Evolutionary conservation across 2,888 invertebrate genomes (phyloP), one percentile per base, ranked within the genome.

Genomic region (Tetramorium bicarinatum): DNA sequence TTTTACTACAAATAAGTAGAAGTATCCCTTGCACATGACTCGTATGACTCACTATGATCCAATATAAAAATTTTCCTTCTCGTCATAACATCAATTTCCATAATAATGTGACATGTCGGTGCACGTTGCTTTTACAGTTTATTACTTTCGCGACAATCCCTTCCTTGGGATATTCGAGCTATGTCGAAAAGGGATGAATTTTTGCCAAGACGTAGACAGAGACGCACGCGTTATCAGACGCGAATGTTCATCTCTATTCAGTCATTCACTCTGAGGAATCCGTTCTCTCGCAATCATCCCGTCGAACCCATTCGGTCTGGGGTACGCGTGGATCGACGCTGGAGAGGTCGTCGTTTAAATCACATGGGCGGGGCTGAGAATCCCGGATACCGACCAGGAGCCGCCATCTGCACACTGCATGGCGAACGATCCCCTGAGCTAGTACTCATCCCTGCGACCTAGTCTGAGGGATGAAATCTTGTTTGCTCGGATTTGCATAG

Each of bases 331-430:
- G 59, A 66, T 72, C 83, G 72, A 56, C 83, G 47, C 52, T 49
- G 69, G 77, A 80, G 84, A 87, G 90, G 83, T 87, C 77, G 67
- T 15, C 59, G 89, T 91, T 91, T 89, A 91, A 92, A 92, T 92
- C 87, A 91, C 88, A 91, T 92, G 92, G 92, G 92, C 89, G 92
- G 92, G 92, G 92, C 88, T 83, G 87, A 38, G 77, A 61, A 44
- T 75, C 83, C 82, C 76, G 82, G 86, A 85, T 86, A 86, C 84
- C 85, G 86, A 87, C 79, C 87, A 88, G 56, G 82, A 82, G 85
- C 84, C 88, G 91, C 92, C 92, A 91, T 91, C 92, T 91, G 89
- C 87, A 87, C 87, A 86, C 77, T 85, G 64, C 21, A 47, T 54
- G 6, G 41, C 77, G 91, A 91, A 91, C 91, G 81, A 89, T 56